Evolutionary conservation across 2,888 invertebrate genomes (phyloP).

Genomic region (Ischnus inquisitorius): DNA sequence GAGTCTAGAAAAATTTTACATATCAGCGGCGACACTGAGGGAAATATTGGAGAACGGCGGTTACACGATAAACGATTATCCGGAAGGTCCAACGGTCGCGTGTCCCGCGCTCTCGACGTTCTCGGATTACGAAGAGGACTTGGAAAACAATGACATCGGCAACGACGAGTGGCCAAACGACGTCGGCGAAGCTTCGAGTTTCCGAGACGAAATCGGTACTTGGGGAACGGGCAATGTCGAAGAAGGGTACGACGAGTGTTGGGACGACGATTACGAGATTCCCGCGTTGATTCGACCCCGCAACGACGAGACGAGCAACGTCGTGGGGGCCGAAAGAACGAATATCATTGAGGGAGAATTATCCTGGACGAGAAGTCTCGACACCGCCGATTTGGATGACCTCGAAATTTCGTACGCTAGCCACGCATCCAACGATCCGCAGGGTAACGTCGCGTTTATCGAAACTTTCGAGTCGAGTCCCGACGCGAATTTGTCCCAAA

Average conservation of each 20-base stretch:
- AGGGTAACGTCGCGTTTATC: not conserved
- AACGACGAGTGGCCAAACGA: conserved; percentile 9
- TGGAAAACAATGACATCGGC: conserved; percentile 22
- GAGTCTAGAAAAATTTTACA: conserved; percentile 69
- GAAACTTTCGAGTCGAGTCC: conserved; percentile 10
- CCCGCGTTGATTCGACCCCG: not conserved
- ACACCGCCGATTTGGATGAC: conserved; percentile 23
- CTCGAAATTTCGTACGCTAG: conserved; percentile 29
- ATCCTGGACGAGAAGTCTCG: conserved; percentile 30
- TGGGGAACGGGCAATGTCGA: conserved; percentile 34
- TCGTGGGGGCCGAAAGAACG: not conserved
- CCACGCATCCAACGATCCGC: not conserved
- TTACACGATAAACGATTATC: conserved; percentile 74
- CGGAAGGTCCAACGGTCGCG: conserved; percentile 73
- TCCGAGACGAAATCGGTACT: conserved; percentile 15
- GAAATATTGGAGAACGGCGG: conserved; percentile 76
- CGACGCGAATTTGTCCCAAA: not conserved
- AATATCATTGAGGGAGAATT: conserved; percentile 24
- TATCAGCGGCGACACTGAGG: conserved; percentile 72
- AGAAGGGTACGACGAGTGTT: conserved; percentile 45
- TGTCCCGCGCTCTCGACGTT: conserved; percentile 71
- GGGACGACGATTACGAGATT: conserved; percentile 62
- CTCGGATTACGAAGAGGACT: conserved; percentile 65
- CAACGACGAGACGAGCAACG: conserved; percentile 7
- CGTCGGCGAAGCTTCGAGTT: conserved; percentile 1